phyloP scores from a whole-genome alignment of 2,888 invertebrate species.

The Leptopilina drosophilae region DNA sequence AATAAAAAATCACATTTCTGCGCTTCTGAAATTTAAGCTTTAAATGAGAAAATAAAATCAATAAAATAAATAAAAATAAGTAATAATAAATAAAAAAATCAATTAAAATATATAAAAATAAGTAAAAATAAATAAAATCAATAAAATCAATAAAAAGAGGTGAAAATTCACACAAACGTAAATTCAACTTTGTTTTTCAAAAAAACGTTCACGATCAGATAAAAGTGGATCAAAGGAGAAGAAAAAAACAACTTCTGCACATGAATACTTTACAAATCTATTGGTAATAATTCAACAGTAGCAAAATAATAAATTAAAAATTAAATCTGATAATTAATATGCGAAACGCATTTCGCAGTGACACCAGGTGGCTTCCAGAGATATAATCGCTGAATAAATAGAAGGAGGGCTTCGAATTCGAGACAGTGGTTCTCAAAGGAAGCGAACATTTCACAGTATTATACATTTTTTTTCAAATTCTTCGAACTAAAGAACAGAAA shows the following conservation, averaged over 20 bases:
- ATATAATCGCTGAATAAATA: slow-evolving; percentile 50
- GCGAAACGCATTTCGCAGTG: slow-evolving; percentile 39
- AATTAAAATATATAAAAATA: too few species aligned
- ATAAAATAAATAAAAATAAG: too few species aligned
- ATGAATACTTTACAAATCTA: neutral
- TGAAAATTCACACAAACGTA: too few species aligned
- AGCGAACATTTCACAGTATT: neutral
- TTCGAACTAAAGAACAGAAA: too few species aligned
- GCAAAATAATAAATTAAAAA: slow-evolving; percentile 32
- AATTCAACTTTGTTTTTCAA: too few species aligned
- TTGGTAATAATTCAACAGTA: slow-evolving; percentile 32
- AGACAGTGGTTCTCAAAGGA: slow-evolving; percentile 17
- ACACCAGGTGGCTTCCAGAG: slow-evolving; percentile 50
- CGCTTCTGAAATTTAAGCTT: too few species aligned
- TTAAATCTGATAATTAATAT: slow-evolving; percentile 39
- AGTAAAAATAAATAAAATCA: too few species aligned
- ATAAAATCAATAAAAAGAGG: too few species aligned
- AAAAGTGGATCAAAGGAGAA: neutral
- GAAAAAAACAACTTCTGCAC: neutral
- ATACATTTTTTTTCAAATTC: neutral
- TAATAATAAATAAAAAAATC: too few species aligned
- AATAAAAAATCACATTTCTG: too few species aligned
- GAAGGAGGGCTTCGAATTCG: slow-evolving; percentile 22
- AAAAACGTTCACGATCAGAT: too few species aligned
- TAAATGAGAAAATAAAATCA: too few species aligned